phyloP scores from a whole-genome alignment of 2,113 vertebrate genomes.

The Gallinago paraguaiae region DNA sequence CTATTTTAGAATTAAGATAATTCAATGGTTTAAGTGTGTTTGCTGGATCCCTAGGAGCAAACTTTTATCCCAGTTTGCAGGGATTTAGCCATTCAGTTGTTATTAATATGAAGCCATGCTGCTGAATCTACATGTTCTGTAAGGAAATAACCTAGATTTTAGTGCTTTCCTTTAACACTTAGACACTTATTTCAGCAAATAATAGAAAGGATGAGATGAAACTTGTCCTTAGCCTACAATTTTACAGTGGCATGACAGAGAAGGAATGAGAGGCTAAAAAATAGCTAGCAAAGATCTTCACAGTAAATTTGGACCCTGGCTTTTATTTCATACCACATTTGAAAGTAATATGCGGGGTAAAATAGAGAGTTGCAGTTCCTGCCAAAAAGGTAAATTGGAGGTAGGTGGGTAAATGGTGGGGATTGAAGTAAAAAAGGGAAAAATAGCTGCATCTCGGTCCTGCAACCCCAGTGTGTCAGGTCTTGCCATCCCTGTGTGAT shows the following conservation, averaged over 20 bases:
- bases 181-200: not conserved
- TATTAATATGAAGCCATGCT: slow-evolving; percentile 38
- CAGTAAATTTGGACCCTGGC: not conserved
- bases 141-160: slow-evolving; percentile 45
- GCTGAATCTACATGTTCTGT: slow-evolving; percentile 40
- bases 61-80: slow-evolving; percentile 48
- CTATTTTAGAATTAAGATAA: slow-evolving; percentile 18
- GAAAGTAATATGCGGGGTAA: not conserved
- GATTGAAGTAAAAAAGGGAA: not conserved
- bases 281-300: not conserved
- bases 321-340: not conserved
- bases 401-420: not conserved
- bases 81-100: slow-evolving; percentile 21
- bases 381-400: not conserved
- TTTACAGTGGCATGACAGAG: not conserved
- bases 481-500: not conserved
- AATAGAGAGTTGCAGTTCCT: not conserved
- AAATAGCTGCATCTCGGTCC: not conserved
- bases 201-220: not conserved
- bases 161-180: not conserved
- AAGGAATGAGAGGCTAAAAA: not conserved
- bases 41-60: slow-evolving; percentile 36
- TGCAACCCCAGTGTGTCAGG: not conserved
- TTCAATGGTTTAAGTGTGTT: not conserved
- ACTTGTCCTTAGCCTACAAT: not conserved